These are phyloP conservation scores for Drosophila bocqueti DNA, from an alignment of 1,140 invertebrate genomes.

Conservation along the genomic window DNA sequence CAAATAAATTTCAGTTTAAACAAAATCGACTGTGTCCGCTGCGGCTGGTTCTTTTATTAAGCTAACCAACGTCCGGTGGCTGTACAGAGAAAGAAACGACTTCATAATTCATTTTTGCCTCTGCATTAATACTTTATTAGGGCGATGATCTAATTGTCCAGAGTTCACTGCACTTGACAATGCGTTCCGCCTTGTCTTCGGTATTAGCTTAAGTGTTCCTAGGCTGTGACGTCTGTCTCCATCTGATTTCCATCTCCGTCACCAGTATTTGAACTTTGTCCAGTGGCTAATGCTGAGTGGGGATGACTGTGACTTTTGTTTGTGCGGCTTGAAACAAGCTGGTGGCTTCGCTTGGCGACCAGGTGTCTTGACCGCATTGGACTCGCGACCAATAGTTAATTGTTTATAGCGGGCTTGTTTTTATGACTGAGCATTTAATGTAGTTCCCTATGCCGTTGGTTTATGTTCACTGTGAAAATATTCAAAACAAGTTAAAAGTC, in stretches of 20 bases:
- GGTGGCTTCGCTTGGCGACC: conserved; percentile 37
- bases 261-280: conserved; percentile 42
- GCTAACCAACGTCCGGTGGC: conserved; percentile 35
- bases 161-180: conserved; percentile 69
- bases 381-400: conserved; percentile 56
- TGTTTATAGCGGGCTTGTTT: conserved; percentile 32
- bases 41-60: conserved; percentile 22
- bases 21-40: conserved; percentile 20
- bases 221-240: conserved; percentile 44
- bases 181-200: conserved; percentile 52
- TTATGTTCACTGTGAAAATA: conserved; percentile 6
- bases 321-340: conserved; percentile 14
- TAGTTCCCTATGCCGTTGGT: conserved; percentile 6
- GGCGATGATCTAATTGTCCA: conserved; percentile 25
- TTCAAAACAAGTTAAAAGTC: conserved; percentile 1
- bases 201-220: conserved; percentile 40
- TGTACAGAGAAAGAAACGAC: conserved; percentile 9
- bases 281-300: conserved; percentile 38
- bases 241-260: conserved; percentile 18
- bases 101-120: background rate
- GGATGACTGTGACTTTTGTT: conserved; percentile 48
- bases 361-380: conserved; percentile 54
- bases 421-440: conserved; percentile 17
- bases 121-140: background rate
- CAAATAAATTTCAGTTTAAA: conserved; percentile 60